A percentile compares a stretch with the other conserved stretches of the same genome.
phyloP scores from a whole-genome alignment of 1,140 invertebrate species.

The Papilio xuthus region DNA sequence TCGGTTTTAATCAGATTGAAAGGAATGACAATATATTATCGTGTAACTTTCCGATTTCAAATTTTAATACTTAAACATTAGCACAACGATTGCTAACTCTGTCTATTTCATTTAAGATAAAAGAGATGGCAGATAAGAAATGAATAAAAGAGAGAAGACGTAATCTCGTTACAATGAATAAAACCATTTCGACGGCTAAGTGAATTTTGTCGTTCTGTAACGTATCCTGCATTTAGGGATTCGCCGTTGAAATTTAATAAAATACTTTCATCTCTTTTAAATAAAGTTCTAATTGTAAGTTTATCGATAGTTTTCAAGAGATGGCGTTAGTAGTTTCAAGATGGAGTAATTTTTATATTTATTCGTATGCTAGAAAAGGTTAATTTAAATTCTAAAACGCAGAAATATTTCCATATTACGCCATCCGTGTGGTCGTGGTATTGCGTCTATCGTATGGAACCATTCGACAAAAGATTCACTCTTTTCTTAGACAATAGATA shows the following conservation, averaged over 20 bases:
- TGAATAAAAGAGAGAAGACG: not conserved
- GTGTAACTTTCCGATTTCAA: too few species aligned
- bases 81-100: not conserved
- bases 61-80: not conserved
- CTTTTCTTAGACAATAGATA: too few species aligned
- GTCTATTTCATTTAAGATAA: not conserved
- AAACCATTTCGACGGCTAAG: slow-evolving; percentile 16
- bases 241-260: not conserved
- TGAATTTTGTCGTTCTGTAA: slow-evolving; percentile 13
- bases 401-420: too few species aligned
- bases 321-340: not conserved
- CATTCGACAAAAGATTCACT: not conserved
- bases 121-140: not conserved
- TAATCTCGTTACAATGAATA: not conserved
- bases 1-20: too few species aligned
- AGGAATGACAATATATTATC: too few species aligned
- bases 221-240: not conserved
- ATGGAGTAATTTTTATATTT: too few species aligned
- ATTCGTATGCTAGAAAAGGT: too few species aligned
- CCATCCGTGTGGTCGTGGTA: too few species aligned
- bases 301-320: not conserved
- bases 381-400: too few species aligned
- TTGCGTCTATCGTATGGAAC: too few species aligned
- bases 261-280: not conserved
- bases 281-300: not conserved